Evolutionary conservation across 1,140 invertebrate genomes (phyloP).

Genomic region (Hycleus cichorii): DNA sequence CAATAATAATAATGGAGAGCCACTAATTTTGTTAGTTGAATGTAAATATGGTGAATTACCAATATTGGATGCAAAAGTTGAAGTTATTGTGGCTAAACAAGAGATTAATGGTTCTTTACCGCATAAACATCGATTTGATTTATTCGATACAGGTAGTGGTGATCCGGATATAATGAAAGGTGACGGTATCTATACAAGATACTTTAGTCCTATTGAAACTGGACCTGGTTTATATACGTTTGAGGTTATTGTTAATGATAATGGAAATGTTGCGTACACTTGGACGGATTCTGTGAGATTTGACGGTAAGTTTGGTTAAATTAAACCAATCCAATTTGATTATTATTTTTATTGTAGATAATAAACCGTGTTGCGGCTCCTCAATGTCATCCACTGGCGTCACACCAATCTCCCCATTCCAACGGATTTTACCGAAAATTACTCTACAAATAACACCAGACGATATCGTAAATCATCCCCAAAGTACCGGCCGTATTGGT

Average conservation of each 20-base stretch:
- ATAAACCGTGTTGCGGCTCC: constrained; percentile 45
- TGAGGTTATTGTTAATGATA: constrained; percentile 43
- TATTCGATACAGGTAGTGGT: constrained; percentile 55
- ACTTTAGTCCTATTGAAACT: constrained; percentile 47
- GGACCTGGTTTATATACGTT: constrained; percentile 47
- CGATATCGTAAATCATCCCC: constrained; percentile 26
- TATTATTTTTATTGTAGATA: constrained; percentile 27
- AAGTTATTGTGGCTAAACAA: constrained; percentile 42
- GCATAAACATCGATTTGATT: constrained; percentile 43
- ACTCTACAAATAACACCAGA: constrained; percentile 40
- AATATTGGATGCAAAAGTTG: constrained; percentile 46
- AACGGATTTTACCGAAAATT: constrained; percentile 43
- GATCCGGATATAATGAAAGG: constrained; percentile 58
- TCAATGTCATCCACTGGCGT: constrained; percentile 40
- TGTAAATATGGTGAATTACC: constrained; percentile 48
- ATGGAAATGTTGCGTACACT: constrained; percentile 46
- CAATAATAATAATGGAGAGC: constrained; percentile 27
- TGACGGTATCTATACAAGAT: constrained; percentile 60
- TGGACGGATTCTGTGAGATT: constrained; percentile 29
- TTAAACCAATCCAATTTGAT: background rate
- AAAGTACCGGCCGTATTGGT: constrained; percentile 41
- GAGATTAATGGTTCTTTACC: constrained; percentile 40
- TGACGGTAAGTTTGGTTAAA: constrained; percentile 23
- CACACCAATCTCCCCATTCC: constrained; percentile 43
- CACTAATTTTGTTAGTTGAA: constrained; percentile 46